Evolutionary conservation across 1,140 invertebrate species (phyloP), one percentile per base, ranked within the genome.

Genomic region (Diabrotica virgifera): DNA sequence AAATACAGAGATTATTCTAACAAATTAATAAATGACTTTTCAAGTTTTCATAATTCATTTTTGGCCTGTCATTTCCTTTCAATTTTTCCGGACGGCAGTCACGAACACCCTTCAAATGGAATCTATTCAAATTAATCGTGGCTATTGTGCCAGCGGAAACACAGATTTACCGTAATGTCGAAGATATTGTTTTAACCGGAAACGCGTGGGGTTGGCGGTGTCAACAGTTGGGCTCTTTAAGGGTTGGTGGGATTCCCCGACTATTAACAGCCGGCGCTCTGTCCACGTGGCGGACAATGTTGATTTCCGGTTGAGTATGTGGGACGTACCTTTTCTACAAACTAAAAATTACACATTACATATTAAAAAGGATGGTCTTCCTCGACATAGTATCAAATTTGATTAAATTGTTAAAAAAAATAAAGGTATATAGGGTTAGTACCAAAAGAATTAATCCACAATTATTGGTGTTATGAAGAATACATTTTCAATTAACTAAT

Each of bases 1-100:
- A 24, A 24, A 24, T 24, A 24, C 24, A 24, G 24, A 24, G 24
- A 24, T 24, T 24, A 24, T 24, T 24, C 24, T 24, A 24, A 24
- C 24, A 52, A 8, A 69, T 70, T 70, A 72, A 70, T 72, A 56
- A 66, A 64, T 70, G 67, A 70, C 59, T 60, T 70, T 70, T 55
- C 65, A 67, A 65, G 68, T 65, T 64, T 68, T 67, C 65, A 70
- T 70, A 54, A 13, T 55, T 50, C 53, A 52, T 63, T 12, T 35
- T 11, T 14, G 36, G 6, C 24, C n/a, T 58, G n/a, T 58, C 35
- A 14, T 13, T 38, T 58, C n/a, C 56, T 7, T 36, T 10, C 14
- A 35, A 24, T 36, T 35, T 35, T 12, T 58, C 9, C 24, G 13
- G 11, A 4, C 56, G 9, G 8, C 40, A 10, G 37, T 38, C 36